These are phyloP conservation scores for Drosophila pachea DNA, from an alignment of 1,140 invertebrate genomes.

Conservation along the genomic window DNA sequence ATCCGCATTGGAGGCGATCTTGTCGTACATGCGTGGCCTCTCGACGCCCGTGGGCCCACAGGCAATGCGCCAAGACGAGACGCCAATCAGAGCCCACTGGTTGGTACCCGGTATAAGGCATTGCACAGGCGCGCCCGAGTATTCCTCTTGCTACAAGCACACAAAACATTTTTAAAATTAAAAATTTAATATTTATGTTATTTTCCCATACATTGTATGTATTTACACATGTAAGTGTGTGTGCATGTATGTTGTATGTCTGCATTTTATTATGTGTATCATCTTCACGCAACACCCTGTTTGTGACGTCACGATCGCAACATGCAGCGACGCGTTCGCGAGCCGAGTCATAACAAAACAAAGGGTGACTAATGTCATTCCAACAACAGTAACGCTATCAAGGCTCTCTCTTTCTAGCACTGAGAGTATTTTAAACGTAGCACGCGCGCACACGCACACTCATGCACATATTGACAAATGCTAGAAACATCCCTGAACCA, in stretches of 20 bases:
- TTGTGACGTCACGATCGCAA: conserved; percentile 57
- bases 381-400: conserved; percentile 24
- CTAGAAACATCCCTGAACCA: conserved; percentile 37
- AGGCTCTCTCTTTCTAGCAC: conserved; percentile 12
- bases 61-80: conserved; percentile 90
- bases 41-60: conserved; percentile 85
- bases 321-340: conserved; percentile 61
- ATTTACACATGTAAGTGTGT: background rate
- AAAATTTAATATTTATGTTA: too few species aligned
- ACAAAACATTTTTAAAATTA: background rate
- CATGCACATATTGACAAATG: conserved; percentile 7
- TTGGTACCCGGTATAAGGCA: conserved; percentile 84
- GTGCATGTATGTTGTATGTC: background rate
- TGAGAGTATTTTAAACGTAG: background rate
- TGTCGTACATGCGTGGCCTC: conserved; percentile 89
- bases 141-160: conserved; percentile 86
- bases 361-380: conserved; percentile 15
- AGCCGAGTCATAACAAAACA: conserved; percentile 14
- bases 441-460: conserved; percentile 20
- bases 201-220: too few species aligned
- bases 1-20: conserved; percentile 87
- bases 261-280: background rate
- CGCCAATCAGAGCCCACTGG: conserved; percentile 86
- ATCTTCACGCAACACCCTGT: conserved; percentile 32
- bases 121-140: conserved; percentile 90